Evolutionary conservation across 1,140 invertebrate species (phyloP), one percentile per base, ranked within the genome.

Genomic region (Drosophila miranda): DNA sequence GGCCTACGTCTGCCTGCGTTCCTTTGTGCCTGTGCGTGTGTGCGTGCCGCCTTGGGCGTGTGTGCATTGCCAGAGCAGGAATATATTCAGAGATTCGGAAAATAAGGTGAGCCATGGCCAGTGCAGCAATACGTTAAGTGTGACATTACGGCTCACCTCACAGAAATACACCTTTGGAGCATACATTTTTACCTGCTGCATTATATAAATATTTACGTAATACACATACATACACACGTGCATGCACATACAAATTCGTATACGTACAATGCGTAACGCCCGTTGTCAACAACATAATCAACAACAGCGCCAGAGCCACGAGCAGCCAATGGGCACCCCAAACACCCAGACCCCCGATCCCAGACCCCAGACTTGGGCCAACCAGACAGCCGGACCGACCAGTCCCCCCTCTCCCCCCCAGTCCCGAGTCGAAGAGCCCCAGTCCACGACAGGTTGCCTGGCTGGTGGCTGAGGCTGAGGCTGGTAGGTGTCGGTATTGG

Each of bases 261-360:
- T 38, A 84, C 67, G 73, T 68, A 83, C 69, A 87, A 71, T 90
- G 77, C 88, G 79, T 89, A 84, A 89, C 77, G 88, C 83, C 78
- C 71, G 88, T 89, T 89, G 88, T 89, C 88, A 89, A 90, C 82
- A 89, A 89, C 82, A 89, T 89, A 83, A 89, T 89, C 79, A 89
- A 84, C 80, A 84, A 80, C 76, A 76, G 75, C 71, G 43, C 54
- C 67, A 72, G 38, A 57, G 49, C 57, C 66, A 59, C 51, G 44
- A 57, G 45, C 66, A 49, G 63, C 64, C 63, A 52, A 41, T 46
- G 62, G 41, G 57, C 54, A 64, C 48, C 43, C 30, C 6, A 60
- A 21, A 23, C 19, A 19, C 54, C 50, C 19, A 50, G 61, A 26
- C 9, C 16, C 7, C 54, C 48, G 41, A 6, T 2, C 30, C 6